Evolutionary conservation across 35 echinoderm and acorn worm genomes (phyloP), one percentile per base, ranked within the genome.

Genomic region (Eucidaris tribuloides): DNA sequence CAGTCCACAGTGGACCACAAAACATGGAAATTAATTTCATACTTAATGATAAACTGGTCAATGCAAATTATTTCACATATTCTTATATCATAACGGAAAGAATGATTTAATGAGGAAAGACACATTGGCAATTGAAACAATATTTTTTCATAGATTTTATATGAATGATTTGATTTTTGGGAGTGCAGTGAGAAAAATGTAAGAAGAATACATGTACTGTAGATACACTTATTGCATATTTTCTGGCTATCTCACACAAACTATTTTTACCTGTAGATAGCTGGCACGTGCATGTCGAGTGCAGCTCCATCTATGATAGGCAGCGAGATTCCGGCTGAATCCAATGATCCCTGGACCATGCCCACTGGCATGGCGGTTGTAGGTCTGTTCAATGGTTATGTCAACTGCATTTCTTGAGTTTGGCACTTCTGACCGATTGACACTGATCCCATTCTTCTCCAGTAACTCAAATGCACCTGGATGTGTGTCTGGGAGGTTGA

Each of bases 371-470:
- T 86, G 83, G 22, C 66, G 83, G 48, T 86, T 86, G 83, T 55
- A 77, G 2, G 83, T 86, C 48, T 86, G 83, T 45, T 86, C 83
- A 35, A 86, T 86, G 6, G 83, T 86, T 52, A 86, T 77, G 50
- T 86, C 66, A 0, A 86, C 66, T 13, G 83, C 64, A 77, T 86
- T 86, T 58, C 83, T 42, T 7, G 45, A 77, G 68, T 40, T 58
- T 4, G 83, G 83, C 2, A 86, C 83, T 15, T 74, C 83, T 24
- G 83, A 86, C 45, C 83, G 43, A 58, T 71, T 86, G 18, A 86
- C 83, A 58, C 83, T 86, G 5, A 86, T 46, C 13, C 83, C 83
- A 77, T 86, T 86, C 46, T 77, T 76, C 70, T 68, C 32, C 28
- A 86, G 68, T 4, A 86, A 44, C 30, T 86, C 83, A 13, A 76